A percentile compares a stretch with the other conserved stretches of the same genome.
Evolutionary conservation across 2,797 vertebrate species (phyloP).

Genomic region (Cirrhinus mrigala): DNA sequence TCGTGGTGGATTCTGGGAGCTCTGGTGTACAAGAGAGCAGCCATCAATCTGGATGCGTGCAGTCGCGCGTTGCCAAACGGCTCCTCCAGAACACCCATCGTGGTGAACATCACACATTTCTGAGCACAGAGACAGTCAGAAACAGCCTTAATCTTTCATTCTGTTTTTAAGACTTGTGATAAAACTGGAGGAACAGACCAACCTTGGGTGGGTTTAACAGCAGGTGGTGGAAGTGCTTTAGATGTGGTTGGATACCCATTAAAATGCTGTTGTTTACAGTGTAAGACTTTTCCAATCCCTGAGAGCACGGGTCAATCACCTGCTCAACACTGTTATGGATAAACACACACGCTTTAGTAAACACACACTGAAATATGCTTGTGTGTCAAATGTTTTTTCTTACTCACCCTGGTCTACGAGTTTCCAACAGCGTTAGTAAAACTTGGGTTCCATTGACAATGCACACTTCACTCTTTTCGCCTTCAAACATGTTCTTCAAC

Average conservation of each 20-base stretch:
- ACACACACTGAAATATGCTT: not conserved
- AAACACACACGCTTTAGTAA: not conserved
- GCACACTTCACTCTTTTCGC: constrained; percentile 87
- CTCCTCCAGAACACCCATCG: constrained; percentile 92
- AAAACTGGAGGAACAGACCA: not conserved
- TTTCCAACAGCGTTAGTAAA: constrained; percentile 92
- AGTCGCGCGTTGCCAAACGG: constrained; percentile 95
- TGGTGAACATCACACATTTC: constrained; percentile 94
- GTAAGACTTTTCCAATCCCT: constrained; percentile 90
- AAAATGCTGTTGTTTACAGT: constrained; percentile 91
- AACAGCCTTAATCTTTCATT: not conserved
- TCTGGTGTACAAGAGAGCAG: constrained; percentile 90
- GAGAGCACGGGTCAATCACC: constrained; percentile 91
- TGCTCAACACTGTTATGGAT: constrained; percentile 85
- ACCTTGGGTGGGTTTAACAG: constrained; percentile 95
- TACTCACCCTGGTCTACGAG: constrained; percentile 89
- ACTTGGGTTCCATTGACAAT: constrained; percentile 94
- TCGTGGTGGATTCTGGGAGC: constrained; percentile 90
- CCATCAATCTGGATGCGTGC: constrained; percentile 89
- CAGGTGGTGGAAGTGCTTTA: constrained; percentile 95
- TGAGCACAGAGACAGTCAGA: constrained; percentile 55
- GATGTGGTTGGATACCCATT: constrained; percentile 88
- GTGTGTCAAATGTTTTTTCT: not conserved
- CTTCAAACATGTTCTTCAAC: constrained; percentile 93
- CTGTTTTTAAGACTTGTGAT: not conserved